These are phyloP conservation scores for Panorpa germanica DNA, from an alignment of 2,888 invertebrate species.

Conservation along the genomic window DNA sequence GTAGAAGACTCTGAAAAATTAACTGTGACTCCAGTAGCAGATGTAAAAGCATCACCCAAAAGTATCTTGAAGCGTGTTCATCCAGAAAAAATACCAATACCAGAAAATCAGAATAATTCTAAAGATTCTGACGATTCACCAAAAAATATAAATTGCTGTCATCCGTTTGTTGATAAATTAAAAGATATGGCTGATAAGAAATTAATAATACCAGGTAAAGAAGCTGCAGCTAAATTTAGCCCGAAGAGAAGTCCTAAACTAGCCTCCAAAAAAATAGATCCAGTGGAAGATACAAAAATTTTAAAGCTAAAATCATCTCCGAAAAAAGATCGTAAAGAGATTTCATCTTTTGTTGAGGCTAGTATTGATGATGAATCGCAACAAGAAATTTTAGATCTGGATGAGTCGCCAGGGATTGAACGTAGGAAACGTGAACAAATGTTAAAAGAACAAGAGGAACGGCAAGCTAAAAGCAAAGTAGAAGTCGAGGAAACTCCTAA, in stretches of 20 bases:
- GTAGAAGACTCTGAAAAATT: constrained; percentile 15
- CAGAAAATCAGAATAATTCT: constrained; percentile 9
- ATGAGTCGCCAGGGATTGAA: constrained; percentile 24
- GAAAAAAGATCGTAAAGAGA: constrained; percentile 30
- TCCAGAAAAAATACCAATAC: constrained; percentile 18
- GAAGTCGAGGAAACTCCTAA: constrained; percentile 13
- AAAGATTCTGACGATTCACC: constrained; percentile 23
- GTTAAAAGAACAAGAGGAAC: constrained; percentile 28
- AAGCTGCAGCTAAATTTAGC: no score
- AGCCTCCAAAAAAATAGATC: constrained; percentile 27
- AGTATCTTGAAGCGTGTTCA: constrained; percentile 32
- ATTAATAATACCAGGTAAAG: constrained; percentile 30
- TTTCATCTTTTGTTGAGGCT: constrained; percentile 24
- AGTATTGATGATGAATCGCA: constrained; percentile 26
- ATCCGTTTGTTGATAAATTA: constrained; percentile 42
- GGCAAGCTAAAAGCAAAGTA: constrained; percentile 9
- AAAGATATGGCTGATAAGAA: constrained; percentile 42
- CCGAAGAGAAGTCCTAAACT: constrained; percentile 25
- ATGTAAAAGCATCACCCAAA: constrained; percentile 24
- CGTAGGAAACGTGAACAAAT: constrained; percentile 20
- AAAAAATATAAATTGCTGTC: constrained; percentile 34
- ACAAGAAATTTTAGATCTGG: constrained; percentile 23
- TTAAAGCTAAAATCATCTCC: constrained; percentile 39
- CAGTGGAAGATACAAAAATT: constrained; percentile 33
- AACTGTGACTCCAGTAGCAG: background rate